These are phyloP conservation scores for Spondyliosoma cantharus DNA, from an alignment of 2,797 vertebrate genomes.

Conservation along the genomic window DNA sequence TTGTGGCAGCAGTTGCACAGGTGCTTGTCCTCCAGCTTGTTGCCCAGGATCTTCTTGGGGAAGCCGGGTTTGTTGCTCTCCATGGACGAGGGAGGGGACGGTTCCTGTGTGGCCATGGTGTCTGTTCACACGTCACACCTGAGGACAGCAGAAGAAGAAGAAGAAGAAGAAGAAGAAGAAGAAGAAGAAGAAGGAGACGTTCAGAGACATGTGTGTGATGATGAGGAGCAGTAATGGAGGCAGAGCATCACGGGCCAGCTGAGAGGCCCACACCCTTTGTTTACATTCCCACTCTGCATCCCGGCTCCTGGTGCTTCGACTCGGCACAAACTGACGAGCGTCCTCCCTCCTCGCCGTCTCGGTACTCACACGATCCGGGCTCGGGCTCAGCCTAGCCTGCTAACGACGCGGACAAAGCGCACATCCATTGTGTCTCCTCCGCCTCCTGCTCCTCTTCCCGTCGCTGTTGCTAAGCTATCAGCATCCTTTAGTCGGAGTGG, in stretches of 20 bases:
- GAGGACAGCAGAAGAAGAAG: background rate
- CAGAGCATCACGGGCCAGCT: constrained; percentile 62
- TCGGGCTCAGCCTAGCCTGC: constrained; percentile 53
- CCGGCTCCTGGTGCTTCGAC: constrained; percentile 46
- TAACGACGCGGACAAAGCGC: constrained; percentile 59
- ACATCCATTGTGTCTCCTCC: constrained; percentile 74
- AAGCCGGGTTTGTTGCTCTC: constrained; percentile 92
- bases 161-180: too few species aligned
- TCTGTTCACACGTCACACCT: constrained; percentile 79
- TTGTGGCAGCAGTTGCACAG: constrained; percentile 92
- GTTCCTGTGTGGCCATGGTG: constrained; percentile 89
- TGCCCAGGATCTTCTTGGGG: constrained; percentile 91
- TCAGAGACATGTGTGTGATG: background rate
- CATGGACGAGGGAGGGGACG: constrained; percentile 89
- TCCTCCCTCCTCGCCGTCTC: background rate
- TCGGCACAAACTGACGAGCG: constrained; percentile 32
- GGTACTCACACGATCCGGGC: constrained; percentile 22
- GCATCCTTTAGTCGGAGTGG: constrained; percentile 76
- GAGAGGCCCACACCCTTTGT: constrained; percentile 81
- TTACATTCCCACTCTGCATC: constrained; percentile 70
- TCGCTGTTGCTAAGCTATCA: constrained; percentile 83
- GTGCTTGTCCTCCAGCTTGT: constrained; percentile 93
- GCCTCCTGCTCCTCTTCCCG: constrained; percentile 42
- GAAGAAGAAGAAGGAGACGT: too few species aligned
- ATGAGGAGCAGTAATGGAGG: constrained; percentile 9